phyloP scores from a whole-genome alignment of 2,113 vertebrate genomes.

The Macaca fascicularis region DNA sequence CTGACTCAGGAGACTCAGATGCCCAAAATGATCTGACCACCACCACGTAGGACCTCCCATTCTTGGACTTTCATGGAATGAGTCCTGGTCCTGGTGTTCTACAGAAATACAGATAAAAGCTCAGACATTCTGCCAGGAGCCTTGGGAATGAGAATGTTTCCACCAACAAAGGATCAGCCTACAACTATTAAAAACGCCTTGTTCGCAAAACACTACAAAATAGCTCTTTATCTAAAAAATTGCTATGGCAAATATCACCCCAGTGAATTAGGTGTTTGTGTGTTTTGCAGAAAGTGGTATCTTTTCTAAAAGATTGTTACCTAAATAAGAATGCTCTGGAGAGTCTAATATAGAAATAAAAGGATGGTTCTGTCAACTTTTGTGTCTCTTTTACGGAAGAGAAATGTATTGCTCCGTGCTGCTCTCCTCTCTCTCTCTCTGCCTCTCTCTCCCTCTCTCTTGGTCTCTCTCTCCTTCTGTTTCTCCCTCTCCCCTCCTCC shows the following conservation, averaged over 20 bases:
- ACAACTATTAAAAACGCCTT: conserved; percentile 69
- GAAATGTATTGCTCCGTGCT: conserved; percentile 63
- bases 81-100: not conserved
- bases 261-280: conserved; percentile 76
- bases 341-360: conserved; percentile 80
- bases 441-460: too few species aligned
- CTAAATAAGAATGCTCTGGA: conserved; percentile 81
- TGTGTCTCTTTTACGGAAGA: conserved; percentile 81
- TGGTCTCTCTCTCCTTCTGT: too few species aligned
- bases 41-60: too few species aligned
- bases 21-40: rapidly evolving
- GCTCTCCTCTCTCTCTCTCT: not conserved
- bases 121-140: not conserved
- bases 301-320: conserved; percentile 73
- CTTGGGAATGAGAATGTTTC: not conserved
- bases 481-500: too few species aligned
- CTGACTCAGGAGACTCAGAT: not conserved
- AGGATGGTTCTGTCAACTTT: conserved; percentile 80
- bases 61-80: not conserved
- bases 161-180: not conserved
- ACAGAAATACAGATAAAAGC: not conserved
- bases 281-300: conserved; percentile 72
- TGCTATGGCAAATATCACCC: conserved; percentile 78
- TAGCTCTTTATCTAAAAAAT: conserved; percentile 78
- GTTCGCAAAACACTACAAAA: conserved; percentile 60